Percentiles rank a stretch among this genome's conserved stretches.
Evolutionary conservation across 2,113 vertebrate species (phyloP).

Genomic region (Catharus bicknelli): DNA sequence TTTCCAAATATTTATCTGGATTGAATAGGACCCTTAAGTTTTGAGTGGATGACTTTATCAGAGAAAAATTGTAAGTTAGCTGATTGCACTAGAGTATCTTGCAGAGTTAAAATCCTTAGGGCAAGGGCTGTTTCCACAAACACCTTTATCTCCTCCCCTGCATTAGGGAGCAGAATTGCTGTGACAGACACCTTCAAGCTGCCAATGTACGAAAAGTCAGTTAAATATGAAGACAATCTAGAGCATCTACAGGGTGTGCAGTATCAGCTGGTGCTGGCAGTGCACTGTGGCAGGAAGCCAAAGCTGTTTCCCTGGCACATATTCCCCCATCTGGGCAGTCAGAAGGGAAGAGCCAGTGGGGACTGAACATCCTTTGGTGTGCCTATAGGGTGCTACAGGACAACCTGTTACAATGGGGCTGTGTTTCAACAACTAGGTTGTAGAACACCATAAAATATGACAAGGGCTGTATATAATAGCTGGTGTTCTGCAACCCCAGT

Average conservation of each 20-base stretch:
- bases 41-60: neutral
- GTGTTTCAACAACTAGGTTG: neutral
- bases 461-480: neutral
- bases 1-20: neutral
- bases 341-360: neutral
- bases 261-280: neutral
- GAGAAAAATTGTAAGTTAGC: neutral
- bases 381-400: neutral
- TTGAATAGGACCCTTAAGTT: fast-evolving
- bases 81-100: neutral
- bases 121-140: neutral
- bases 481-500: constrained; percentile 42
- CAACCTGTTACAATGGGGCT: neutral
- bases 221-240: neutral
- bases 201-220: neutral
- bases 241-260: neutral
- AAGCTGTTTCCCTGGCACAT: neutral
- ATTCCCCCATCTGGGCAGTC: neutral
- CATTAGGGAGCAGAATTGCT: neutral
- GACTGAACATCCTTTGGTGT: neutral
- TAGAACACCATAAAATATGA: neutral
- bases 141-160: neutral
- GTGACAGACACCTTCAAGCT: neutral
- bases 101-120: neutral
- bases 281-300: neutral